Base-by-base conservation (phyloP, 2,888 invertebrate species). In the Clostera curtula region DNA sequence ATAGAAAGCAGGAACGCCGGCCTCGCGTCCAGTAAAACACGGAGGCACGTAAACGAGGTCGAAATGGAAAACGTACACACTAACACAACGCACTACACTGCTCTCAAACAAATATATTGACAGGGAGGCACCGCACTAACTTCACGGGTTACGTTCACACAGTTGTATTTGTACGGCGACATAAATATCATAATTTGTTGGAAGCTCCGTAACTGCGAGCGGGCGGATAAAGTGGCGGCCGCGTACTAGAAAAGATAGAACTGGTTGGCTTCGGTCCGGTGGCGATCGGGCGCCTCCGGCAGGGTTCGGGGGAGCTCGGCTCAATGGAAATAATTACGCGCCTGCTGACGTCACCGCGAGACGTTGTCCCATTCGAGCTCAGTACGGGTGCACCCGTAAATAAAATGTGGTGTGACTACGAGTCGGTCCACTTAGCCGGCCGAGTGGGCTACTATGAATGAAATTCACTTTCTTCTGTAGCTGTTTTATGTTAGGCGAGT, bases 241-340 rank as follows among this genome's bases (percentile, higher is more conserved):
- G 77, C 74, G 74, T 67, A 80, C 80, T 82, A 75, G 76, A 74
- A 71, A 69, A 56, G 56, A 65, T 59, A 56, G 56, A 66, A 67
- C 74, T 64, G 69, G 77, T 76, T 67, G 79, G 80, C 74, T 70
- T 59, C 71, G 75, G 66, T 55, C 57, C 46, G 58, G 36, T 36
- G 48, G 40, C 49, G 57, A 34, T 73, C 75, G 74, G 66, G 36
- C 24, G 34, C 15, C 35, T 39, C 74, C 77, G 77, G 68, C 34
- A 9, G 34, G 34, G 38, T 36, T 66, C 77, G 79, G 42, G 48
- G 42, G 36, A 47, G 51, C 54, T 73, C 77, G 79, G 68, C 56
- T 59, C 63, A 61, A 60, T 67, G 70, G 63, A 62, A 63, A 58
- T 58, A 60, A 68, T 70, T 64, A 68, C 63, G 60, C 43, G 53